Conservation (phyloP, 2,797 vertebrate species). For the Myotis daubentonii region DNA sequence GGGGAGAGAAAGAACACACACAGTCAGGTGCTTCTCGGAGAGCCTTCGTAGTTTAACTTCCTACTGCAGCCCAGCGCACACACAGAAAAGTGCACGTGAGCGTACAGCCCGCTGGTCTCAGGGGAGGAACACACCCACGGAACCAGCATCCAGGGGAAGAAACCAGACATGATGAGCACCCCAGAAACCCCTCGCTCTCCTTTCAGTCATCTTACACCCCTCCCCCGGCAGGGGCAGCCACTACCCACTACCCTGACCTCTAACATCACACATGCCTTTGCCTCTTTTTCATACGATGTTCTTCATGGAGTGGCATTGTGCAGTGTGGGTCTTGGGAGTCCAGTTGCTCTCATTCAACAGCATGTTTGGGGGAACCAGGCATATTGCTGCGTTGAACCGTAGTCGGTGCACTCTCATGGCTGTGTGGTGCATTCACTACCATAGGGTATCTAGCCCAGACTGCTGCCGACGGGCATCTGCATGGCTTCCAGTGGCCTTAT, state of each 20-base stretch:
- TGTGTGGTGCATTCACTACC: fast-evolving
- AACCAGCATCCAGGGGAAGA: not conserved
- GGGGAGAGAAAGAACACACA: not conserved
- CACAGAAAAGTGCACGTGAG: fast-evolving
- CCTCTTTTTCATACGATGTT: not conserved
- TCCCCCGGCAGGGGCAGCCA: not conserved
- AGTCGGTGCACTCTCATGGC: fast-evolving
- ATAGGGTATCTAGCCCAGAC: fast-evolving
- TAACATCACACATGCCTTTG: too few relatives aligned
- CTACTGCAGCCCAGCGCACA: not conserved
- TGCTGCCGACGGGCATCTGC: not conserved
- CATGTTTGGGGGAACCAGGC: fast-evolving
- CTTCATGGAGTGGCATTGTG: not conserved
- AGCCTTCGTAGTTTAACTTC: not conserved
- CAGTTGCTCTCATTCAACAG: not conserved
- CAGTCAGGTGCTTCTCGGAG: not conserved
- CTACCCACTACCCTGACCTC: not conserved
- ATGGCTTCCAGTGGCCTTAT: not conserved
- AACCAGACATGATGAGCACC: not conserved
- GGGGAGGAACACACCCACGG: not conserved
- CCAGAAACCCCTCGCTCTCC: not conserved
- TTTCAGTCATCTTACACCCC: too few relatives aligned
- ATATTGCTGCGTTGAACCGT: fast-evolving
- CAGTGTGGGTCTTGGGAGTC: not conserved
- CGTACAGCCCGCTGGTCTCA: not conserved